Conservation (phyloP, 92 coral and sea anemone species). For the Epizoanthus fatuus region DNA sequence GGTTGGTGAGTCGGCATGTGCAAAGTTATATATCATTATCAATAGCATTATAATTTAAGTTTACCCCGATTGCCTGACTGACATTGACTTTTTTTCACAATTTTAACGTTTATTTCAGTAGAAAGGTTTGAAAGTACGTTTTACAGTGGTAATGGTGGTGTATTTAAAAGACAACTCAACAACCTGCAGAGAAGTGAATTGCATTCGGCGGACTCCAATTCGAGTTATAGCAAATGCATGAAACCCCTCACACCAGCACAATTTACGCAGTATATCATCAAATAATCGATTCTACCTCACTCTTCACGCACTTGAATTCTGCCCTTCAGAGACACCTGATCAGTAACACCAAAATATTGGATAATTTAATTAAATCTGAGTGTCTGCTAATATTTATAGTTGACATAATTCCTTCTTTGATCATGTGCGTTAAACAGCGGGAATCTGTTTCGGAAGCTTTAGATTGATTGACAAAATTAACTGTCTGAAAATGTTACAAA, state of each 20-base stretch:
- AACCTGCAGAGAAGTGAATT: neutral
- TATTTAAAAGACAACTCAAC: neutral
- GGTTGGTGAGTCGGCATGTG: neutral
- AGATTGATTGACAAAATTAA: neutral
- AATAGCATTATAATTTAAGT: neutral
- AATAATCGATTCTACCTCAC: too few relatives aligned
- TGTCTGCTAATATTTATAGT: neutral
- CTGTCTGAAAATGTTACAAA: conserved; percentile 12
- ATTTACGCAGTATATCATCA: too few relatives aligned
- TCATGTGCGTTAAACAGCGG: conserved; percentile 12
- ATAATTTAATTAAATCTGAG: neutral
- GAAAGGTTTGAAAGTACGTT: conserved; percentile 13
- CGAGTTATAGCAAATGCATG: too few relatives aligned
- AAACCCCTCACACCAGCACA: too few relatives aligned
- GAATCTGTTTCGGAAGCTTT: neutral
- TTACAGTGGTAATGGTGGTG: neutral
- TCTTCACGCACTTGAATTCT: too few relatives aligned
- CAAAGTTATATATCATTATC: too few relatives aligned
- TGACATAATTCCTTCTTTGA: conserved; percentile 9
- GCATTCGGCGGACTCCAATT: too few relatives aligned
- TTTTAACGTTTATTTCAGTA: neutral
- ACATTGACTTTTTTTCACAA: neutral
- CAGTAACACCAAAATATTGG: neutral
- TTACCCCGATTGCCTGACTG: neutral
- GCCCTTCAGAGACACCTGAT: too few relatives aligned